Conservation (phyloP, 2,888 invertebrate species). For the Reticulitermes lucifugus region DNA sequence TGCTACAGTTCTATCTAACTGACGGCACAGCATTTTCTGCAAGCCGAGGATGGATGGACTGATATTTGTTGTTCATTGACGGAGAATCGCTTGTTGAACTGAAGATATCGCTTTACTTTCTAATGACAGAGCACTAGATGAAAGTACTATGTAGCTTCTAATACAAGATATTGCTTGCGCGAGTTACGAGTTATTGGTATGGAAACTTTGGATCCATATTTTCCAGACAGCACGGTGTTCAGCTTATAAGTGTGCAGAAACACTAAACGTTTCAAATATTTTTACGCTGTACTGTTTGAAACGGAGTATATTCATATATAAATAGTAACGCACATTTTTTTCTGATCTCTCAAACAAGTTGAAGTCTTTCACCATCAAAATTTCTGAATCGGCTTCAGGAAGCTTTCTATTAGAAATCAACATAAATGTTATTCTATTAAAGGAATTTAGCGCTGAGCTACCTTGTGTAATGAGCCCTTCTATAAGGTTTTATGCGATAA, state of each 20-base stretch:
- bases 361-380: too few species aligned
- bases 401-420: too few species aligned
- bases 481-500: too few species aligned
- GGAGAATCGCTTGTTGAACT: background rate
- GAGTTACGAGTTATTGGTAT: background rate
- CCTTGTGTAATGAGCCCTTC: too few species aligned
- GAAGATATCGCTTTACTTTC: background rate
- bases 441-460: too few species aligned
- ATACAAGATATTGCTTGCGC: background rate
- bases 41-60: slow-evolving; percentile 22
- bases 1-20: background rate
- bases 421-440: too few species aligned
- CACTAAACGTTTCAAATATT: background rate
- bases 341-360: too few species aligned
- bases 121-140: background rate
- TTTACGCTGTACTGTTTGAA: background rate
- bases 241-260: background rate
- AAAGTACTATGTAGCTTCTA: background rate
- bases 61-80: slow-evolving; percentile 28
- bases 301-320: too few species aligned
- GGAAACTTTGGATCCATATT: background rate
- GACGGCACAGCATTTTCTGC: background rate
- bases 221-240: background rate
- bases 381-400: background rate
- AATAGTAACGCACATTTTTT: too few species aligned